phyloP scores from a whole-genome alignment of 2,797 vertebrate genomes.

The Hozukius guyotensis region DNA sequence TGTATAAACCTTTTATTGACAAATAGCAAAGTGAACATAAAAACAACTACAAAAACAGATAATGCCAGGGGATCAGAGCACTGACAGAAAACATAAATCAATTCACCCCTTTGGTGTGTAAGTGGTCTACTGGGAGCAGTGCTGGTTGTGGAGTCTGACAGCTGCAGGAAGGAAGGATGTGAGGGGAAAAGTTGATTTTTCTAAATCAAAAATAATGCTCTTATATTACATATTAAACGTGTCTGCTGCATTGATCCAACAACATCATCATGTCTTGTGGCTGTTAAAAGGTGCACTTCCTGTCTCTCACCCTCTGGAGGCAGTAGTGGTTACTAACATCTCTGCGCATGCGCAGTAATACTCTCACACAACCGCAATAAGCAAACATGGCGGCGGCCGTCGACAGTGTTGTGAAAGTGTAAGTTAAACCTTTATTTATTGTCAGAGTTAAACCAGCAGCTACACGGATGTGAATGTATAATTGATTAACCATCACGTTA shows the following conservation, averaged over 20 bases:
- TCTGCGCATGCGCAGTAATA: constrained; percentile 72
- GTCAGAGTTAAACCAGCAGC: neutral
- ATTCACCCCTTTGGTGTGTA: too few species aligned
- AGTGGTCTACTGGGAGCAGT: too few species aligned
- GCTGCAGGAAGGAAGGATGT: neutral
- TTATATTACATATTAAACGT: too few species aligned
- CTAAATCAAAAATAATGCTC: neutral
- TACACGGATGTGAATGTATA: neutral
- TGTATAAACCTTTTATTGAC: too few species aligned
- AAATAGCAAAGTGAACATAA: too few species aligned
- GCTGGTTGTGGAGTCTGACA: too few species aligned
- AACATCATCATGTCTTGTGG: rapidly evolving
- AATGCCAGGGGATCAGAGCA: too few species aligned
- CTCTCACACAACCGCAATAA: constrained; percentile 78
- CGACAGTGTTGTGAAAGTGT: constrained; percentile 90
- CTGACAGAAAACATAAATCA: too few species aligned
- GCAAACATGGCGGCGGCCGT: constrained; percentile 88
- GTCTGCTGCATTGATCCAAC: neutral
- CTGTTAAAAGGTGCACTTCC: neutral
- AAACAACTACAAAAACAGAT: too few species aligned
- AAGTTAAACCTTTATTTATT: constrained; percentile 80
- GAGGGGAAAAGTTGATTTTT: neutral
- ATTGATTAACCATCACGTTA: neutral
- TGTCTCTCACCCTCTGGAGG: neutral
- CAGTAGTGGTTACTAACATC: neutral